A percentile compares a stretch with the other conserved stretches of the same genome.
phyloP scores from a whole-genome alignment of 2,797 vertebrate genomes.

The Chloroceryle amazona region DNA sequence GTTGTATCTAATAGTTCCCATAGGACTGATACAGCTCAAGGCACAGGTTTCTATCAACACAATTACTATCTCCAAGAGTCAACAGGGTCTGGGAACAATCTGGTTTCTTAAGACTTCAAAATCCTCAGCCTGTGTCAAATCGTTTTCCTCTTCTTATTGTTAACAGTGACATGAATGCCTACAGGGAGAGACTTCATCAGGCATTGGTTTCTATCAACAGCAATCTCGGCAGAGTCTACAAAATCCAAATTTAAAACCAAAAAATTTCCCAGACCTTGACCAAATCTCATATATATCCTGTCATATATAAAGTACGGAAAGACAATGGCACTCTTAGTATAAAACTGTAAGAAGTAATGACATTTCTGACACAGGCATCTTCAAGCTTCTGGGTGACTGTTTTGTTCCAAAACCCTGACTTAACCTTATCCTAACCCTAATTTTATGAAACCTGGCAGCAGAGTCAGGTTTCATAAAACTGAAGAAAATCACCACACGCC shows the following conservation, averaged over 20 bases:
- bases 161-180: background rate
- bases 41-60: background rate
- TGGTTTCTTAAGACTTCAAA: background rate
- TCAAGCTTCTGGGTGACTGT: background rate
- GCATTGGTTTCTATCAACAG: background rate
- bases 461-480: background rate
- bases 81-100: background rate
- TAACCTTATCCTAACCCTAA: background rate
- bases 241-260: background rate
- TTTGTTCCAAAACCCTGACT: background rate
- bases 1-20: background rate
- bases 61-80: background rate
- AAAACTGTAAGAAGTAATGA: background rate
- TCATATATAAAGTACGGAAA: background rate
- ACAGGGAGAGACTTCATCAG: background rate
- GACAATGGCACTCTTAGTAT: background rate
- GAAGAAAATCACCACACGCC: background rate
- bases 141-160: background rate
- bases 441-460: background rate
- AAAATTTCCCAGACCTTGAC: background rate
- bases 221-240: background rate
- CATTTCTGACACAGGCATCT: background rate
- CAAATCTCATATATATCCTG: background rate
- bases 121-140: background rate
- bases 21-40: background rate